Conservation (phyloP, 2,113 vertebrate genomes). For the Vidua chalybeata region DNA sequence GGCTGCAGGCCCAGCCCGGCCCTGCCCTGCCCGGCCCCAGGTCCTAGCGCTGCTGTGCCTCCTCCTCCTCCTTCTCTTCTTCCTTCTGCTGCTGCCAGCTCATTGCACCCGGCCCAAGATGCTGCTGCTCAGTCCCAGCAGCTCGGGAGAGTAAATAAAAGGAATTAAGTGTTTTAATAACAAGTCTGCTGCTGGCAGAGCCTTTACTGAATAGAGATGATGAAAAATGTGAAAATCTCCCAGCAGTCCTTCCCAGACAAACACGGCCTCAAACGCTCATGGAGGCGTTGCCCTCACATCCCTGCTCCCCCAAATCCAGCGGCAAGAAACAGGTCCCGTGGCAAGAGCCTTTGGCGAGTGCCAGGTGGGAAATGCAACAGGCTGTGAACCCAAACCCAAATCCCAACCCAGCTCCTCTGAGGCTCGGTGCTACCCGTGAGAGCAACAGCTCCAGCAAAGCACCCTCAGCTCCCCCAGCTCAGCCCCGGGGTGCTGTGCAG, state of each 20-base stretch:
- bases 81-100: not conserved
- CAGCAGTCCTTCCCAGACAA: not conserved
- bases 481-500: not conserved
- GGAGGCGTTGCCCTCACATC: rapidly evolving
- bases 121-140: not conserved
- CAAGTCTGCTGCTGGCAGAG: not conserved
- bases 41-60: not conserved
- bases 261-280: rapidly evolving
- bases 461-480: rapidly evolving
- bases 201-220: rapidly evolving
- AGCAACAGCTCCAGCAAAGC: not conserved
- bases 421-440: not conserved
- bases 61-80: not conserved
- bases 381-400: no score
- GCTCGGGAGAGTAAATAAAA: not conserved
- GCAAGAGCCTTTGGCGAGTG: not conserved
- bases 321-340: rapidly evolving
- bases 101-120: not conserved
- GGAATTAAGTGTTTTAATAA: not conserved
- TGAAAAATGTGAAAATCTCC: not conserved
- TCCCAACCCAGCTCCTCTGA: rapidly evolving
- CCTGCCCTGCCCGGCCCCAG: not conserved
- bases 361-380: not conserved
- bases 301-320: not conserved
- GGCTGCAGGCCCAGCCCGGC: not conserved